Percentiles rank a stretch among this genome's conserved stretches.
phyloP scores from a whole-genome alignment of 1,140 invertebrate species.

The Drosophila novamexicana region DNA sequence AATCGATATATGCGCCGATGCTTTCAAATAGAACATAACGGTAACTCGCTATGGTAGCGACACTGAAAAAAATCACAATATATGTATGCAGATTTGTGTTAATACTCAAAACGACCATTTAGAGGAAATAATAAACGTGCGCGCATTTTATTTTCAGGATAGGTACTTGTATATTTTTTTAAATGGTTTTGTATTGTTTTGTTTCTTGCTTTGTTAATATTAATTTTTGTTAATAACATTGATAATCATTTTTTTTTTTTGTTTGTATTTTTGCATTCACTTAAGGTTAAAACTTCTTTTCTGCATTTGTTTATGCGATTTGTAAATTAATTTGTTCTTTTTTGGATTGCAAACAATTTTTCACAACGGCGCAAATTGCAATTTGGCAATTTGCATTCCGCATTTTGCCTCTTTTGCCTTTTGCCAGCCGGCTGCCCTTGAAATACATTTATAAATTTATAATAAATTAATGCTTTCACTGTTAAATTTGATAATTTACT shows the following conservation, averaged over 20 bases:
- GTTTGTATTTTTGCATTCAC: constrained; percentile 58
- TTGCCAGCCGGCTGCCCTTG: constrained; percentile 64
- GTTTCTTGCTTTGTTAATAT: constrained; percentile 71
- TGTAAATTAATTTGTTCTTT: constrained; percentile 75
- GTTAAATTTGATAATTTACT: constrained; percentile 80
- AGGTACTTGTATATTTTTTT: constrained; percentile 82
- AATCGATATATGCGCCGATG: neutral
- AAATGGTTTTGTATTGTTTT: constrained; percentile 73
- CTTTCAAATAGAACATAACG: neutral
- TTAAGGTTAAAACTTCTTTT: constrained; percentile 77
- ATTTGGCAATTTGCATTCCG: constrained; percentile 49
- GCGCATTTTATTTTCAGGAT: constrained; percentile 82
- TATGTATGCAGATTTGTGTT: neutral
- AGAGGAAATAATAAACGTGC: constrained; percentile 82
- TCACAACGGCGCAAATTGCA: constrained; percentile 50
- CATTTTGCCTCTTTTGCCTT: constrained; percentile 16
- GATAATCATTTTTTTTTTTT: constrained; percentile 71
- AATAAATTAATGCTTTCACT: constrained; percentile 75
- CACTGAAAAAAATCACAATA: constrained; percentile 26
- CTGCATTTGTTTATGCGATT: constrained; percentile 60
- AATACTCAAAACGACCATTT: constrained; percentile 67
- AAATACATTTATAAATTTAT: constrained; percentile 72
- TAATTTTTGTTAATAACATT: constrained; percentile 83
- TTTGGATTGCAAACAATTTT: constrained; percentile 65
- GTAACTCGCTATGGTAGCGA: neutral